These are phyloP conservation scores for Dendrolimus punctatus DNA, from an alignment of 1,140 invertebrate species.

Conservation along the genomic window DNA sequence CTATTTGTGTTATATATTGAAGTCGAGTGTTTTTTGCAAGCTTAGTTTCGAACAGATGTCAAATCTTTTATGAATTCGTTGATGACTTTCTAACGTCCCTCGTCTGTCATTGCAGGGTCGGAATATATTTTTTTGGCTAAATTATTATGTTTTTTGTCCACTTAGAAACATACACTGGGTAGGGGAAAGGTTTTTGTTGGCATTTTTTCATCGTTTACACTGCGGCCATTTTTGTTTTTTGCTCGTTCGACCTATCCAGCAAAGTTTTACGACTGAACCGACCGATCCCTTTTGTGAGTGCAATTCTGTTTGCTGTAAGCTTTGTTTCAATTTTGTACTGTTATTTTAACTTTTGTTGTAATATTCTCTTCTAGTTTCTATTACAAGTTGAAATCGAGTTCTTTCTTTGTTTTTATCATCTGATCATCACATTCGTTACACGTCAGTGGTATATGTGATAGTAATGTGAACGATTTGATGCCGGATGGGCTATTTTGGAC, in stretches of 20 bases:
- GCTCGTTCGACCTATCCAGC: constrained; percentile 10
- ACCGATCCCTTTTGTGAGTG: constrained; percentile 16
- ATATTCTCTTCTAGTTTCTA: constrained; percentile 5
- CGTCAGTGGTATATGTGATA: too few species aligned
- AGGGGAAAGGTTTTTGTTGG: constrained; percentile 20
- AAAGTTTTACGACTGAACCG: constrained; percentile 21
- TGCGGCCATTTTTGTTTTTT: constrained; percentile 17
- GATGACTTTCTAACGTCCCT: constrained; percentile 17
- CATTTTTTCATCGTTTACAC: constrained; percentile 15
- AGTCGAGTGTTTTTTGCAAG: background rate
- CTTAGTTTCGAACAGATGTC: background rate
- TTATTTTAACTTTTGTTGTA: constrained; percentile 10
- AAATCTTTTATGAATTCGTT: constrained; percentile 3
- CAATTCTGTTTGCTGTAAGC: constrained; percentile 18
- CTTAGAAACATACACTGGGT: background rate
- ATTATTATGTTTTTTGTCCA: background rate
- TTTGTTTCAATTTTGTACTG: constrained; percentile 10
- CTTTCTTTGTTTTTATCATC: too few species aligned
- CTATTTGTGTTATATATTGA: too few species aligned
- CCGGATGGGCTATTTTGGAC: too few species aligned
- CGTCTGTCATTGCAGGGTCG: constrained; percentile 10
- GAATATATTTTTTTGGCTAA: background rate
- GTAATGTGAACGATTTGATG: too few species aligned
- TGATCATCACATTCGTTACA: too few species aligned
- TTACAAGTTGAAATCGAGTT: background rate